Evolutionary conservation across 1,140 invertebrate species (phyloP), one percentile per base, ranked within the genome.

Genomic region (Drosophila kanapiae): DNA sequence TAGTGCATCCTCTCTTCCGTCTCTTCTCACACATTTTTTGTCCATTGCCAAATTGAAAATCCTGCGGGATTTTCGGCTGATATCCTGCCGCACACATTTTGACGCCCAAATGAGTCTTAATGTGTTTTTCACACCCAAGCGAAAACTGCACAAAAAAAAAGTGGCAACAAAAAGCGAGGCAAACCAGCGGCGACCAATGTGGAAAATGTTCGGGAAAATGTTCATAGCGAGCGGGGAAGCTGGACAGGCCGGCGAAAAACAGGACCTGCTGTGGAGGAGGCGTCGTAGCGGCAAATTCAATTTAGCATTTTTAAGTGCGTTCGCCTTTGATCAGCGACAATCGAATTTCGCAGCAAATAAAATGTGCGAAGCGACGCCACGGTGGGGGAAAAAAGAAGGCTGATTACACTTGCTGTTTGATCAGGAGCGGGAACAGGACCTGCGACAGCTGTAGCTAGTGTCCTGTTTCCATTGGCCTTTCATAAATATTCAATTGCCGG

Each of bases 241-340:
- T 23, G 62, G 18, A 18, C 57, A 53, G 62, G 47, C 43, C 67
- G 47, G 38, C 61, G 62, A 54, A 72, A 70, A 72, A 40, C 57
- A 54, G 31, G 57, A 53, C 13, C n/a, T 62, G 75, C 51, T 53
- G 48, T 42, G 38, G 35, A 37, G 54, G 72, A 78, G 68, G 80
- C 75, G 75, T 80, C 90, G 87, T 87, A 83, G 83, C 91, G 82
- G 85, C 91, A 92, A 92, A 92, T 92, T 92, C 75, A 92, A 92
- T 92, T 92, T 92, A 92, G 91, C 83, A 91, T 92, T 92, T 92
- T 92, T 91, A 92, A 92, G 91, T 92, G 91, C 91, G 91, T 91
- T 85, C 84, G 77, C 91, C 87, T 92, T 92, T 91, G 87, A 91
- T 84, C 86, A 92, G 81, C 80, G 82, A 92, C 91, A 92, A 92